Percentiles rank a stretch among this genome's conserved stretches.
Conservation (phyloP, 1,140 invertebrate genomes). For the Eulimnadia texana region DNA sequence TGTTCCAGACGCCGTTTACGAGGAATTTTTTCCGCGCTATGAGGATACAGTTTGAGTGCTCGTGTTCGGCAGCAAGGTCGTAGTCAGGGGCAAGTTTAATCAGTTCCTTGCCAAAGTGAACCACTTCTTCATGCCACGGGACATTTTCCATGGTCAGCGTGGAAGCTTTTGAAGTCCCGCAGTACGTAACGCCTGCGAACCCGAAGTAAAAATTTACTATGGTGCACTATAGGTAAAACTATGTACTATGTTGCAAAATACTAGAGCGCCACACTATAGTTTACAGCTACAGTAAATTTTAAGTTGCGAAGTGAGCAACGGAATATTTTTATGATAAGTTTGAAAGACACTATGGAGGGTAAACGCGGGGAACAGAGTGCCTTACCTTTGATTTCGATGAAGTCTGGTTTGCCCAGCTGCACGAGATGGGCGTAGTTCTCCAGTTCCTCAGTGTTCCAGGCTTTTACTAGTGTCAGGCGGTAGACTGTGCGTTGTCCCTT, state of each 20-base stretch:
- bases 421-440: slow-evolving; percentile 44
- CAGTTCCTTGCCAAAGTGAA: slow-evolving; percentile 37
- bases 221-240: too few species aligned
- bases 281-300: slow-evolving; percentile 8
- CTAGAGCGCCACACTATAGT: background rate
- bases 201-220: slow-evolving; percentile 11
- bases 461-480: slow-evolving; percentile 45
- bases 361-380: background rate
- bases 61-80: slow-evolving; percentile 45
- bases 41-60: slow-evolving; percentile 48
- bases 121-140: slow-evolving; percentile 48
- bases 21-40: slow-evolving; percentile 40
- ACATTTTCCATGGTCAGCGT: slow-evolving; percentile 48
- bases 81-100: slow-evolving; percentile 35
- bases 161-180: slow-evolving; percentile 42
- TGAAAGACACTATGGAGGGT: background rate
- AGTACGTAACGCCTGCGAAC: slow-evolving; percentile 43
- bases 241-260: too few species aligned
- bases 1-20: slow-evolving; percentile 39
- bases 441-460: slow-evolving; percentile 45
- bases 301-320: slow-evolving; percentile 14
- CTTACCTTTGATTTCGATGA: slow-evolving; percentile 46
- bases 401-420: slow-evolving; percentile 42
- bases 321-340: background rate
- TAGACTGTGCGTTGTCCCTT: slow-evolving; percentile 49